Base-by-base conservation (phyloP, 2,888 invertebrate genomes). In the Cryptops parisi region DNA sequence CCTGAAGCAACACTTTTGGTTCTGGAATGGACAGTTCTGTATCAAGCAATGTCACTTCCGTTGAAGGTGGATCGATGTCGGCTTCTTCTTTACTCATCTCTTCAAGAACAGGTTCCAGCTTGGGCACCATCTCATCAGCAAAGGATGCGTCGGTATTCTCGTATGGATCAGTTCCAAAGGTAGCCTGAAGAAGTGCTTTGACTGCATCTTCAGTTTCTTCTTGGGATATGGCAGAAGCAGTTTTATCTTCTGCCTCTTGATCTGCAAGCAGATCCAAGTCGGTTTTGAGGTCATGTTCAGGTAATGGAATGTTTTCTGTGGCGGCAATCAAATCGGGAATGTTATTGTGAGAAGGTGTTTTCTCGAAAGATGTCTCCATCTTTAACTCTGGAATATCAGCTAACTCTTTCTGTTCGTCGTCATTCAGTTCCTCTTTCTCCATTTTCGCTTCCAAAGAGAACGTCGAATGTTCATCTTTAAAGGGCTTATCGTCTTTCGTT, bases 181-280 rank as follows among this genome's bases (percentile, higher is more conserved):
- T 86, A 68, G 88, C 88, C 24, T 85, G 87, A 52, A 90, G 70
- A 25, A 90, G 70, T 1, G 89, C 88, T 6, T 88, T 88, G 0
- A 90, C 89, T 0, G 90, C 90, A 67, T 88, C 88, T 68, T 86
- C 89, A 0, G 89, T 90, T 70, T 90, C 89, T 71, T 89, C 89
- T 69, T 89, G 89, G 0, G 88, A 89, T 62, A 89, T 89, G 0
- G 84, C 75, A 9, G 83, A 84, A 47, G 86, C 76, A 0, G 83
- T 82, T 64, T 85, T 86, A 63, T 85, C 85, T 57, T 84, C 82
- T 0, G 47, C 58, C 63, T 78, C 79, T 49, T 78, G 77, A 6
- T 77, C 76, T 2, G 47, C 12, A 9, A 21, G 60, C 41, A 57
- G 58, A 41, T 57, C 59, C 27, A 59, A 59, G 12, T 60, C 61